Percentiles rank a stretch among this genome's conserved stretches.
phyloP scores from a whole-genome alignment of 2,888 invertebrate genomes.

The Elmis aenea region DNA sequence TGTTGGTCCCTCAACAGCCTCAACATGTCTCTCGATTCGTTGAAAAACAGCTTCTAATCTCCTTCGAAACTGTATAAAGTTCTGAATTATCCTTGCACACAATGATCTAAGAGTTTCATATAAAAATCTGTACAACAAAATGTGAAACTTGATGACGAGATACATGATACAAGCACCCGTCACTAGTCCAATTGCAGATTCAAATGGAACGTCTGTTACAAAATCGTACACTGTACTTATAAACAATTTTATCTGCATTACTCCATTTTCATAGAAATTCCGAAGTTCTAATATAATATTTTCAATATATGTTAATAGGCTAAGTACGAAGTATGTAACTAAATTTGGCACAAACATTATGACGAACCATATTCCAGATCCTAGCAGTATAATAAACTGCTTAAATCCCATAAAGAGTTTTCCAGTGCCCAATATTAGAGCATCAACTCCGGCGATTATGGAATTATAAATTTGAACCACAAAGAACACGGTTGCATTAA shows the following conservation, averaged over 20 bases:
- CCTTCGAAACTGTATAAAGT: conserved; percentile 1
- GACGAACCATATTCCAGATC: conserved; percentile 36
- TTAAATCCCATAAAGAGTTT: conserved; percentile 26
- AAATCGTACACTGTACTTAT: conserved; percentile 24
- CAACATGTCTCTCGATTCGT: background rate
- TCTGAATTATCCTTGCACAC: conserved; percentile 2
- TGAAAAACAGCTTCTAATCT: conserved; percentile 2
- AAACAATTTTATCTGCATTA: conserved; percentile 9
- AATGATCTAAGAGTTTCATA: conserved; percentile 13
- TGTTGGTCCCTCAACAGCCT: no score
- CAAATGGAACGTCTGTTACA: conserved; percentile 36
- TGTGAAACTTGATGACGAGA: conserved; percentile 32
- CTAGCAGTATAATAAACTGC: conserved; percentile 31
- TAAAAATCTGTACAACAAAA: conserved; percentile 26
- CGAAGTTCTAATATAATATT: no score
- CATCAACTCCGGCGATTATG: no score
- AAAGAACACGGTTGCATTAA: no score
- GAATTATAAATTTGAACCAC: no score
- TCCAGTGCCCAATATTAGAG: conserved; percentile 19
- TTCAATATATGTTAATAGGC: no score
- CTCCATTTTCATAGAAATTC: conserved; percentile 4
- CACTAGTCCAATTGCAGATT: conserved; percentile 33
- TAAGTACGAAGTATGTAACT: no score
- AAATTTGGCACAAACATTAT: conserved; percentile 32
- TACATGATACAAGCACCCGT: conserved; percentile 31